A percentile compares a stretch with the other conserved stretches of the same genome.
Evolutionary conservation across 2,113 vertebrate genomes (phyloP).

Genomic region (Neogobius melanostomus): DNA sequence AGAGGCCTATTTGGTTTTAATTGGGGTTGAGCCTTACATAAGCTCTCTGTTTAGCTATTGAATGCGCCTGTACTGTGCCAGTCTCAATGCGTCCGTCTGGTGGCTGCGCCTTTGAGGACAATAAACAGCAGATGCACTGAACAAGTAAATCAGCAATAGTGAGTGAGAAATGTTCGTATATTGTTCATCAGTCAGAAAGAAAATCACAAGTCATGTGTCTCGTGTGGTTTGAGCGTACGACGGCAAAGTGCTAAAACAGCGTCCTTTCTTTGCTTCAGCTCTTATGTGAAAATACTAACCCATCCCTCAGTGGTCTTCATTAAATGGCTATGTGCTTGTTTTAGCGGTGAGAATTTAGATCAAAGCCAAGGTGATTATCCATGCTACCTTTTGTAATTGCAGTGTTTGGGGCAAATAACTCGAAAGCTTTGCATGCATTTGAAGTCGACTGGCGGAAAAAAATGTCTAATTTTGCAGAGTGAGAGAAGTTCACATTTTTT

Average conservation of each 20-base stretch:
- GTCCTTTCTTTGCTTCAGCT: too few relatives aligned
- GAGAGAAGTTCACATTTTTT: too few relatives aligned
- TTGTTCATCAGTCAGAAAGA: background rate
- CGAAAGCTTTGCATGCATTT: too few relatives aligned
- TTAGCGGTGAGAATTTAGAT: background rate
- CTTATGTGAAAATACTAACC: background rate
- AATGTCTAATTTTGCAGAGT: too few relatives aligned
- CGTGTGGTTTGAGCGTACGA: too few relatives aligned
- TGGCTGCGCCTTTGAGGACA: constrained; percentile 40
- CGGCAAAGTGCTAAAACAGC: too few relatives aligned
- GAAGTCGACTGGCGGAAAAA: too few relatives aligned
- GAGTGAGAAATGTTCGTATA: background rate
- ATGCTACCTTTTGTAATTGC: too few relatives aligned
- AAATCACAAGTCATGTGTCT: too few relatives aligned
- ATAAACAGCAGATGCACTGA: constrained; percentile 24
- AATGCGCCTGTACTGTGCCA: constrained; percentile 31
- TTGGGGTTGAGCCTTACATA: constrained; percentile 39
- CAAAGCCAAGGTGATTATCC: background rate
- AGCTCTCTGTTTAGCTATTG: constrained; percentile 51
- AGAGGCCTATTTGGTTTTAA: constrained; percentile 56
- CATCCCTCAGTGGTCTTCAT: background rate
- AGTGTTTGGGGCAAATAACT: too few relatives aligned
- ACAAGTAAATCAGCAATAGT: background rate
- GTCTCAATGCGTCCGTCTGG: constrained; percentile 60
- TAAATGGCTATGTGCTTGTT: background rate